These are phyloP conservation scores for Ceuthmochares aereus DNA, from an alignment of 2,113 vertebrate species.

Conservation along the genomic window DNA sequence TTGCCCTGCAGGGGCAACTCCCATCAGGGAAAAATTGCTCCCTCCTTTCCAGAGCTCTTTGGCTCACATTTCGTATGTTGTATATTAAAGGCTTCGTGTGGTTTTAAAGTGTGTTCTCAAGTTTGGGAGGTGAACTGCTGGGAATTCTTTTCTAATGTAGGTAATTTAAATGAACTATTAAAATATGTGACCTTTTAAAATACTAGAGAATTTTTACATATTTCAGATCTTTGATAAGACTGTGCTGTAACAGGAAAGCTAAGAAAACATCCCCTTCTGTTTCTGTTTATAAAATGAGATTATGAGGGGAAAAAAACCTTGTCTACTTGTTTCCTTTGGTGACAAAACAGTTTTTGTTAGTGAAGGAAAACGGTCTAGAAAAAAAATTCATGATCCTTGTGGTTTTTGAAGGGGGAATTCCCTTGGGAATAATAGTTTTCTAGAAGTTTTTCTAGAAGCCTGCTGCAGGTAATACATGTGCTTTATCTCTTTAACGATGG, in stretches of 20 bases:
- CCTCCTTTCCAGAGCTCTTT: background rate
- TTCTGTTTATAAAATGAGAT: conserved; percentile 18
- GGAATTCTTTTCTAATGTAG: conserved; percentile 22
- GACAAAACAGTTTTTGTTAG: background rate
- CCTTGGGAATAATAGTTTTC: background rate
- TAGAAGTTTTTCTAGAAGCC: background rate
- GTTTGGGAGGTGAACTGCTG: background rate
- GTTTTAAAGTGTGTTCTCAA: background rate
- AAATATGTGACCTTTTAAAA: conserved; percentile 14
- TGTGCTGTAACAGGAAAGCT: background rate
- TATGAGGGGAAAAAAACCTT: background rate
- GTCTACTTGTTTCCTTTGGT: background rate
- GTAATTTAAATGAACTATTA: conserved; percentile 32
- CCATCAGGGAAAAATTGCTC: fast-evolving
- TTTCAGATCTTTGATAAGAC: conserved; percentile 41
- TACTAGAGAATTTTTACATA: background rate
- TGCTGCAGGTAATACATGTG: background rate
- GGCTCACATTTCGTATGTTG: background rate
- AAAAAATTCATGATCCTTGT: background rate
- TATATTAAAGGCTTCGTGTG: background rate
- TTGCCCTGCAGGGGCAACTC: fast-evolving
- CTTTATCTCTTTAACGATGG: background rate
- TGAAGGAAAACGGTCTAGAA: background rate
- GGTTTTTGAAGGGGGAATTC: background rate
- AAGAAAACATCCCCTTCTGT: background rate